Evolutionary conservation across 2,888 invertebrate genomes (phyloP).

Genomic region (Cephus pulcher): DNA sequence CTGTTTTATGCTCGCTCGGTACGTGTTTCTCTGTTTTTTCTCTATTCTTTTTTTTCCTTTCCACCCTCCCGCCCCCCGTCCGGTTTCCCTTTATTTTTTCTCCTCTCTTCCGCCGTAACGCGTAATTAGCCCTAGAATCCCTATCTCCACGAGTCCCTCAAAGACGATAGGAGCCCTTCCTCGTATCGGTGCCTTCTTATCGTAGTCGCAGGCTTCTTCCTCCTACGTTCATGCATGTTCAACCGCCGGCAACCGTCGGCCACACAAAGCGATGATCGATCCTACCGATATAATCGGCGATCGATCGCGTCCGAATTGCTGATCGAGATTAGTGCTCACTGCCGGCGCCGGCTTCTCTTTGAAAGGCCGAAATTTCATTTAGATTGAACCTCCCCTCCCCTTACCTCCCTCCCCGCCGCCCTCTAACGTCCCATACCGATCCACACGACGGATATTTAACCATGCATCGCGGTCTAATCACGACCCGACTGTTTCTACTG

Average conservation of each 20-base stretch:
- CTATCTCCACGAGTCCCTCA: neutral
- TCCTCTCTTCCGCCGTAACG: neutral
- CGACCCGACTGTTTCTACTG: neutral
- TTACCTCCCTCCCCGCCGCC: neutral
- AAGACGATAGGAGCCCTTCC: neutral
- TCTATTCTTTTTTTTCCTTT: neutral
- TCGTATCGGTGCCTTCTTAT: neutral
- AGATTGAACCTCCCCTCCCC: neutral
- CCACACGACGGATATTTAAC: neutral
- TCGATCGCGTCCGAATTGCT: conserved; percentile 5
- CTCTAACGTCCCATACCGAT: neutral
- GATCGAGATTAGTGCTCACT: neutral
- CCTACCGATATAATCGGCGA: conserved; percentile 3
- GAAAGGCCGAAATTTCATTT: conserved; percentile 4
- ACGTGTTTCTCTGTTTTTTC: neutral
- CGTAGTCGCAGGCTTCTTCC: neutral
- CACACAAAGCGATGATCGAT: neutral
- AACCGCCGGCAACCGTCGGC: neutral
- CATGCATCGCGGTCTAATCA: neutral
- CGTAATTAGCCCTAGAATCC: neutral
- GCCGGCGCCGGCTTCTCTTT: neutral
- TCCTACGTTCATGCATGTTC: neutral
- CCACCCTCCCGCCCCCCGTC: neutral
- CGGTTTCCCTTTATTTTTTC: neutral
- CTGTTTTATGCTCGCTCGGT: neutral